These are phyloP conservation scores for Andrena bucephala DNA, from an alignment of 2,888 invertebrate genomes.

Conservation along the genomic window DNA sequence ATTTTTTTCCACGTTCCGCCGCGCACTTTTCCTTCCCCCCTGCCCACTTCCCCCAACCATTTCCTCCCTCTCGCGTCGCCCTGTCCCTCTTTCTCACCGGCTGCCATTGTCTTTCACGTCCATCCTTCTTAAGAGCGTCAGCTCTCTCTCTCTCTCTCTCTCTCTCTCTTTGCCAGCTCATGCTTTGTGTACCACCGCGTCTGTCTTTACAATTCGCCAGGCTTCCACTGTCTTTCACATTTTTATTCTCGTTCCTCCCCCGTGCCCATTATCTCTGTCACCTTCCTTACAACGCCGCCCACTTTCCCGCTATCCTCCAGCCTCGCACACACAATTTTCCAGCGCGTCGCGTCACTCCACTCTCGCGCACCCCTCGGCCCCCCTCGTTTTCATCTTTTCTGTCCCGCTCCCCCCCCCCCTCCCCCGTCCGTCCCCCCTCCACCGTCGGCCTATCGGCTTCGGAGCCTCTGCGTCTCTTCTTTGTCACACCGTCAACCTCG, in stretches of 20 bases:
- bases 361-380: neutral
- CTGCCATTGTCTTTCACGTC: conserved; percentile 54
- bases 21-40: neutral
- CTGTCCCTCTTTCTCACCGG: conserved; percentile 2
- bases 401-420: neutral
- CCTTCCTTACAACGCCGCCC: conserved; percentile 45
- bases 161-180: conserved; percentile 18
- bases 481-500: conserved; percentile 29
- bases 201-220: conserved; percentile 62
- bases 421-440: too few species aligned
- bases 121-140: conserved; percentile 62
- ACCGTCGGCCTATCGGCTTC: conserved; percentile 44
- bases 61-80: conserved; percentile 1
- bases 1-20: conserved; percentile 34
- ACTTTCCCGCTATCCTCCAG: conserved; percentile 44
- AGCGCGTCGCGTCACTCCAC: conserved; percentile 14
- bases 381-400: conserved; percentile 38
- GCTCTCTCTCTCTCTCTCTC: conserved; percentile 23
- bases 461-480: conserved; percentile 24
- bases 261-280: conserved; percentile 52
- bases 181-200: conserved; percentile 57
- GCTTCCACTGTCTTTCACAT: conserved; percentile 62
- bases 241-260: conserved; percentile 53
- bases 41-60: conserved; percentile 3
- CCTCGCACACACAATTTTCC: conserved; percentile 57